Evolutionary conservation across 2,113 vertebrate species (phyloP).

Genomic region (Scomber scombrus): DNA sequence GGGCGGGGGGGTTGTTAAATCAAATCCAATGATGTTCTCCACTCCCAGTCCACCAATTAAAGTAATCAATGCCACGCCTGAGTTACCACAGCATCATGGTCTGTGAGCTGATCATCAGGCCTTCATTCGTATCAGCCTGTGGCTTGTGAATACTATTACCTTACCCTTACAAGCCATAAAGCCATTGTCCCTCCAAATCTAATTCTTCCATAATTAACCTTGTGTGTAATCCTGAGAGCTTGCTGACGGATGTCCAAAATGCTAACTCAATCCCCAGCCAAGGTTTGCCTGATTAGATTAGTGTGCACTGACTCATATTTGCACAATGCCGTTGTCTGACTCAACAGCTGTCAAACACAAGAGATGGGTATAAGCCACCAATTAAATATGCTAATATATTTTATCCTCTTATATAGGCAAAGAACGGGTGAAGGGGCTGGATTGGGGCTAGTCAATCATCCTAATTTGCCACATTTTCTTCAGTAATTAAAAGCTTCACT

Average conservation of each 20-base stretch:
- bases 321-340: constrained; percentile 69
- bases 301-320: constrained; percentile 71
- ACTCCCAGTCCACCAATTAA: constrained; percentile 70
- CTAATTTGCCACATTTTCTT: constrained; percentile 56
- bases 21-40: constrained; percentile 71
- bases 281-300: constrained; percentile 78
- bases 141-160: constrained; percentile 57
- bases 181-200: constrained; percentile 58
- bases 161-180: constrained; percentile 59
- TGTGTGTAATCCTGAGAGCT: constrained; percentile 71
- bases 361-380: constrained; percentile 57
- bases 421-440: constrained; percentile 56
- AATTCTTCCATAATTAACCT: constrained; percentile 78
- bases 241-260: constrained; percentile 77
- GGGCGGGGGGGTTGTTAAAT: constrained; percentile 27
- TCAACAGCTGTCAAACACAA: constrained; percentile 81
- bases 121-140: constrained; percentile 42
- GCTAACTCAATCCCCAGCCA: constrained; percentile 63
- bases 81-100: constrained; percentile 56
- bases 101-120: constrained; percentile 12
- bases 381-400: constrained; percentile 81
- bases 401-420: constrained; percentile 73
- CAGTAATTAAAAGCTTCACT: constrained; percentile 63
- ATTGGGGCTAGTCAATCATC: constrained; percentile 21
- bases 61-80: constrained; percentile 74